phyloP scores from a whole-genome alignment of 1,140 invertebrate species.

The silkworm (Bombyx mori) region ASM3026992v2 NC_085119.1:13051501-13052000 shows the following conservation, averaged over 20 bases:
- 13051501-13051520: too few relatives aligned
- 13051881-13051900: too few relatives aligned
- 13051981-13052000: too few relatives aligned
- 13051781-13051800: slow-evolving; percentile 23
- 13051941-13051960: too few relatives aligned
- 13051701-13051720: slow-evolving; percentile 66
- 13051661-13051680: slow-evolving; percentile 19
- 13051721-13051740: slow-evolving; percentile 57
- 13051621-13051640: slow-evolving; percentile 45
- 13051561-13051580: too few relatives aligned
- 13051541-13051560: too few relatives aligned
- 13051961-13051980: too few relatives aligned
- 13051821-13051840: slow-evolving; percentile 13
- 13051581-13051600: too few relatives aligned
- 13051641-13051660: slow-evolving; percentile 4
- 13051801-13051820: slow-evolving; percentile 23
- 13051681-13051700: slow-evolving; percentile 61
- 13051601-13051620: too few relatives aligned
- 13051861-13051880: not conserved
- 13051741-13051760: slow-evolving; percentile 35
- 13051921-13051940: too few relatives aligned
- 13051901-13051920: too few relatives aligned
- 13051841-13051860: not conserved
- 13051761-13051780: slow-evolving; percentile 36
- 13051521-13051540: too few relatives aligned